Percentiles rank a stretch among this genome's conserved stretches.
Conservation (phyloP, 2,797 vertebrate genomes). For the Characodon lateralis region DNA sequence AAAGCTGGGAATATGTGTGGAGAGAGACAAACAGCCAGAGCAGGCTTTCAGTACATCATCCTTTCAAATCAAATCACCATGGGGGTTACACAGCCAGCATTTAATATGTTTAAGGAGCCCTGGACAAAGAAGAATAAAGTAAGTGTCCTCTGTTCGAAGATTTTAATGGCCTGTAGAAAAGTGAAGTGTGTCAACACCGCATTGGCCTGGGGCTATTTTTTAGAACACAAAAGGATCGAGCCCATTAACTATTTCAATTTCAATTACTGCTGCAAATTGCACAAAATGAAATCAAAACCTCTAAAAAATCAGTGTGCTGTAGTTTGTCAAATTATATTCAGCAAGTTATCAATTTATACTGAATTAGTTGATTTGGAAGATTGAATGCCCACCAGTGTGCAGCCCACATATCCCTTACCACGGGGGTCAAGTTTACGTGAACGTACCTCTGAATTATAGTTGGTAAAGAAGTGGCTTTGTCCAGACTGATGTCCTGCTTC, state of each 20-base stretch:
- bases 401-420: constrained; percentile 14
- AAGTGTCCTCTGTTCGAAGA: constrained; percentile 54
- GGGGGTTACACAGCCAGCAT: constrained; percentile 53
- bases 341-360: constrained; percentile 37
- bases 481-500: constrained; percentile 70
- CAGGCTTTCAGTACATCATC: constrained; percentile 78
- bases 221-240: constrained; percentile 42
- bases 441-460: constrained; percentile 47
- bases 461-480: constrained; percentile 63
- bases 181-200: constrained; percentile 60
- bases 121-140: constrained; percentile 60
- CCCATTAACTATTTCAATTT: constrained; percentile 60
- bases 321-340: constrained; percentile 49
- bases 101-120: constrained; percentile 58
- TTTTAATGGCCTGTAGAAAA: constrained; percentile 66
- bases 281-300: constrained; percentile 62
- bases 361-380: constrained; percentile 47
- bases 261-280: constrained; percentile 51
- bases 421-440: constrained; percentile 22
- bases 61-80: constrained; percentile 76
- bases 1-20: constrained; percentile 63
- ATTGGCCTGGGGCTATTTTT: constrained; percentile 53
- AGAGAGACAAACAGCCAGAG: constrained; percentile 54
- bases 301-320: constrained; percentile 20
- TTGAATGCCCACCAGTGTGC: constrained; percentile 18